A percentile compares a stretch with the other conserved stretches of the same genome.
Evolutionary conservation across 30 jellyfish, hydroid and myxozoan genomes (phyloP).

Genomic region (Hydractinia symbiolongicarpus): DNA sequence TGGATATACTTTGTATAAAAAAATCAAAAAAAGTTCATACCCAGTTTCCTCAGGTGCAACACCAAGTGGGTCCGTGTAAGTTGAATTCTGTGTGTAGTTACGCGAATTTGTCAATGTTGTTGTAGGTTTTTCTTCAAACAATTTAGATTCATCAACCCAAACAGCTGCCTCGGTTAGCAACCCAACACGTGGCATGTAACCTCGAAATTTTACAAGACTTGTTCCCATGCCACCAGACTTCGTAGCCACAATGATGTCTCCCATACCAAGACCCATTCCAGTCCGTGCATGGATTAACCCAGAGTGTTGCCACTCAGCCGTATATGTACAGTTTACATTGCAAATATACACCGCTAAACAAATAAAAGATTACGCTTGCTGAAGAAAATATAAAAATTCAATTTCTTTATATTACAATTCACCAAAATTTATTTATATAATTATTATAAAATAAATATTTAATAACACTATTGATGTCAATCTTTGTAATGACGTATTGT

Average conservation of each 20-base stretch:
- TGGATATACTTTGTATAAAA: no score
- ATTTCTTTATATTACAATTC: no score
- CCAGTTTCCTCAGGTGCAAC: constrained; percentile 99
- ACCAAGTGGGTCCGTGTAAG: constrained; percentile 80
- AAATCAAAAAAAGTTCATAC: constrained; percentile 16
- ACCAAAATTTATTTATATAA: no score
- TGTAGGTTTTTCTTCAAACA: constrained; percentile 91
- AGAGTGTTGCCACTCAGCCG: constrained; percentile 91
- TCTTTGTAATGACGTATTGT: no score
- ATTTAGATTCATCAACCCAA: constrained; percentile 96
- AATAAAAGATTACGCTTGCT: background rate
- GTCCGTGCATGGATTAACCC: constrained; percentile 69
- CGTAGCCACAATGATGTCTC: constrained; percentile 81
- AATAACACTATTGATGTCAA: no score
- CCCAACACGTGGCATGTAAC: constrained; percentile 95
- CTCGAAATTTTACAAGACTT: constrained; percentile 82
- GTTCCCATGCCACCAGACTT: constrained; percentile 90
- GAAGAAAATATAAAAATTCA: no score
- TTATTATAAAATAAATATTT: no score
- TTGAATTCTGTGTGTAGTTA: constrained; percentile 48
- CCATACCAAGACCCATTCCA: constrained; percentile 84
- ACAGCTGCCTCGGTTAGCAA: constrained; percentile 89
- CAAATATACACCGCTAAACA: constrained; percentile 78
- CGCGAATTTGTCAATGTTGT: constrained; percentile 71
- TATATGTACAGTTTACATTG: constrained; percentile 79